Conservation (phyloP, 2,113 vertebrate genomes). For the Paramormyrops kingsleyae region DNA sequence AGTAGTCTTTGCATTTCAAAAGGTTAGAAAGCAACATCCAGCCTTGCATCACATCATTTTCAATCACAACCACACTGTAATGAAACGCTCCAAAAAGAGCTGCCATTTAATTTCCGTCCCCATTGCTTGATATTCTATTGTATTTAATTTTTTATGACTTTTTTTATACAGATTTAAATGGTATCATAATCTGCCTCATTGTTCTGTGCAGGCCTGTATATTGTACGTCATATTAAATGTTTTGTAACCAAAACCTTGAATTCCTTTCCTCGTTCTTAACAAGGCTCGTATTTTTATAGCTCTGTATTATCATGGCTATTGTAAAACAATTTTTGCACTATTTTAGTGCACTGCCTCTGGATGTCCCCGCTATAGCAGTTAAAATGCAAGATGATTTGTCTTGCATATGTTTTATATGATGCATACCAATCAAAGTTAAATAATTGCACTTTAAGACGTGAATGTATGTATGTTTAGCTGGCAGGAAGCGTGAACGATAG, state of each 20-base stretch:
- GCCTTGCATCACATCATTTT: not conserved
- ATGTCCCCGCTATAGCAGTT: not conserved
- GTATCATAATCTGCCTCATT: not conserved
- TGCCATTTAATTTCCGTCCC: not conserved
- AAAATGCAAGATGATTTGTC: not conserved
- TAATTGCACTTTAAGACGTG: not conserved
- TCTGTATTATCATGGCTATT: conserved; percentile 5
- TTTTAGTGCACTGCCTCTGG: not conserved
- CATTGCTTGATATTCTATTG: not conserved
- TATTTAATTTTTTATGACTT: conserved; percentile 20
- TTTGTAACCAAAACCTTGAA: conserved; percentile 4
- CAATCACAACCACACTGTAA: not conserved
- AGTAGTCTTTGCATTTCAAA: not conserved
- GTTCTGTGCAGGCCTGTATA: not conserved
- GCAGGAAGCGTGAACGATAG: not conserved
- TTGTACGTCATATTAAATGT: not conserved
- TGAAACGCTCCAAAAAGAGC: not conserved
- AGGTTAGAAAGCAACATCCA: not conserved
- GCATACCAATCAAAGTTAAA: conserved; percentile 10
- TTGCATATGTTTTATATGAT: not conserved
- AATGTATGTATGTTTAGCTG: conserved; percentile 7
- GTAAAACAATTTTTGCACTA: conserved; percentile 6
- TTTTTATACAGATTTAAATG: conserved; percentile 1
- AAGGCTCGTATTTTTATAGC: not conserved
- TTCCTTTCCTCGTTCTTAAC: not conserved